Base-by-base conservation (phyloP, 2,888 invertebrate species). In the Dryocosmus kuriphilus region DNA sequence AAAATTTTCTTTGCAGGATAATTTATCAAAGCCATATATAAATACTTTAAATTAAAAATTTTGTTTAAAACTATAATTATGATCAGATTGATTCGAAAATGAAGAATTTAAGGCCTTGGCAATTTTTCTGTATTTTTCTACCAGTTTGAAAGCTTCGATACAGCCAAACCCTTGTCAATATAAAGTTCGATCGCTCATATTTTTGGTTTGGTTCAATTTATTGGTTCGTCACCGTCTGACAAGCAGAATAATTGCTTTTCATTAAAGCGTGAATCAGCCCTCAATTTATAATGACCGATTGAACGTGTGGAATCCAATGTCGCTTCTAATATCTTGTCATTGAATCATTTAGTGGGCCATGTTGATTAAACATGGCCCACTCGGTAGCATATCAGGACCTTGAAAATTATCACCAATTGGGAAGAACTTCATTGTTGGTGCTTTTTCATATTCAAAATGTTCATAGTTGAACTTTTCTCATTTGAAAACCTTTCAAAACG, bases 201-300 rank as follows among this genome's bases (percentile, higher is more conserved):
- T 71, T 71, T 71, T 32, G n/a, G n/a, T n/a, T 30, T 71, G 71
- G 30, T 51, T 46, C 32, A 71, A 32, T 71, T 46, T 51, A 71
- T 51, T 71, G 51, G 32, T 71, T 51, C 71, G 51, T 71, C 71
- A 51, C 71, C 51, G 71, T 71, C 71, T 71, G 30, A 71, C 51
- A 67, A 71, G 71, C 71, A 71, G 19, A 71, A 51, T 71, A 51
- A 71, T 60, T 61, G 27, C 38, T 61, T 75, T 75, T 46, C 62
- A 75, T 75, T 75, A 61, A 75, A 75, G 75, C 60, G 60, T 74
- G 41, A 75, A 75, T 75, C 60, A 75, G 35, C 19, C 38, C 30
- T 61, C 75, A 75, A 9, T 75, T 62, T 60, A 46, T 60, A 41
- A 41, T 61, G 38, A 19, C 38, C 61, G 24, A 75, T 60, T 74